Conservation (phyloP, 35 echinoderm and acorn worm genomes). For the Acanthaster planci region DNA sequence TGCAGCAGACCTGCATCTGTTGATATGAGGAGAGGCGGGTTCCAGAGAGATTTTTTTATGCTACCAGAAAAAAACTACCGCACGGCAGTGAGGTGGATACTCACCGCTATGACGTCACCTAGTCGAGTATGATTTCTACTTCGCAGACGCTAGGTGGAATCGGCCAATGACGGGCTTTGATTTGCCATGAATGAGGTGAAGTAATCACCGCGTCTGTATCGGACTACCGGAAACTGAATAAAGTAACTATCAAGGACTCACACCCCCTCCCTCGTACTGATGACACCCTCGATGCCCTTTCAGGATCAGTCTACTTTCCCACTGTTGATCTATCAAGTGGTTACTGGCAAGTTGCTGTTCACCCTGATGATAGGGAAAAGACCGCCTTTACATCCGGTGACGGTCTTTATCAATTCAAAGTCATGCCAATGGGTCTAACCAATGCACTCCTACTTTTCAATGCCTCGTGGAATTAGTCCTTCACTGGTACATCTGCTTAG, state of each 20-base stretch:
- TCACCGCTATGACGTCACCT: too few relatives aligned
- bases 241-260: slow-evolving; percentile 36
- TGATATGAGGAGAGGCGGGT: too few relatives aligned
- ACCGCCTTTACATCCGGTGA: slow-evolving; percentile 64
- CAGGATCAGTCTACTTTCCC: slow-evolving; percentile 34
- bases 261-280: slow-evolving; percentile 55
- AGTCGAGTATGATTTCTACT: too few relatives aligned
- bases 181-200: too few relatives aligned
- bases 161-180: too few relatives aligned
- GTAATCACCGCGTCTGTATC: slow-evolving; percentile 40
- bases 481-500: slow-evolving; percentile 32
- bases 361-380: slow-evolving; percentile 54
- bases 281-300: slow-evolving; percentile 41
- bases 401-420: slow-evolving; percentile 67
- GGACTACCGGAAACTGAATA: slow-evolving; percentile 45
- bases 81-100: too few relatives aligned
- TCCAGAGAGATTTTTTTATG: too few relatives aligned
- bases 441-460: slow-evolving; percentile 39
- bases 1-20: too few relatives aligned
- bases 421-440: slow-evolving; percentile 71
- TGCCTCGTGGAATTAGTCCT: slow-evolving; percentile 59
- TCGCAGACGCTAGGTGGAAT: too few relatives aligned
- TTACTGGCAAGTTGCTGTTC: slow-evolving; percentile 59
- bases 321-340: slow-evolving; percentile 53
- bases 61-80: too few relatives aligned